Base-by-base conservation (phyloP, 2,113 vertebrate genomes). In the Albula glossodonta region DNA sequence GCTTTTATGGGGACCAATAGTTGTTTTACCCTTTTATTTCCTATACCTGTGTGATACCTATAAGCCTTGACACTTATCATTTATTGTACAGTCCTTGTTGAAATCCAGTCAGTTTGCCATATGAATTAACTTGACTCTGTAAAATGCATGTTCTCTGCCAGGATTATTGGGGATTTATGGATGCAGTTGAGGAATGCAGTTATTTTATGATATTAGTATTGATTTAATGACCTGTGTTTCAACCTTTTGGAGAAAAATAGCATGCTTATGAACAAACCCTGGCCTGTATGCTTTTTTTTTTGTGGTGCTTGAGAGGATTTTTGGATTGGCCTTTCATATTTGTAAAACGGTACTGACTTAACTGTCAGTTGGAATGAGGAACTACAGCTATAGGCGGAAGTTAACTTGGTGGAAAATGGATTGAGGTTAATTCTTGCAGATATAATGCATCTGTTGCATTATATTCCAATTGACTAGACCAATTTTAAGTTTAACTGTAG, bases 71-170 rank as follows among this genome's bases (percentile, higher is more conserved):
- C 70, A 31, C n/a, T 74, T n/a, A 2, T 25, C 70, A 74, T 7
- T 22, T 19, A 5, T 22, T 5, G 17, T 31, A 74, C 22, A 25
- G 70, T 10, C 11, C 70, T 74, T 74, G 70, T 74, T n/a, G 70
- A n/a, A 25, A 31, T 74, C 70, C n/a, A 5, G 3, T 74, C 7
- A 31, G 5, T 74, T 74, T 74, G 4, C n/a, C 70, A 74, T 74
- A 25, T 74, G 70, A 74, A n/a, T 74, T 74, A 31, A 31, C 70
- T n/a, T 74, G 70, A 74, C 70, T 74, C 70, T 74, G 70, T 74
- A 11, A 25, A n/a, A 74, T 31, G 70, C n/a, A 31, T 31, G 70
- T 2, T 74, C 8, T 9, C 22, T 74, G 31, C n/a, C 31, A 10
- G 70, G 70, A 22, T 25, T 41, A 41, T 10, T 74, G 22, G n/a